These are phyloP conservation scores for Sinella curviseta DNA, from an alignment of 1,140 invertebrate species.

Conservation along the genomic window DNA sequence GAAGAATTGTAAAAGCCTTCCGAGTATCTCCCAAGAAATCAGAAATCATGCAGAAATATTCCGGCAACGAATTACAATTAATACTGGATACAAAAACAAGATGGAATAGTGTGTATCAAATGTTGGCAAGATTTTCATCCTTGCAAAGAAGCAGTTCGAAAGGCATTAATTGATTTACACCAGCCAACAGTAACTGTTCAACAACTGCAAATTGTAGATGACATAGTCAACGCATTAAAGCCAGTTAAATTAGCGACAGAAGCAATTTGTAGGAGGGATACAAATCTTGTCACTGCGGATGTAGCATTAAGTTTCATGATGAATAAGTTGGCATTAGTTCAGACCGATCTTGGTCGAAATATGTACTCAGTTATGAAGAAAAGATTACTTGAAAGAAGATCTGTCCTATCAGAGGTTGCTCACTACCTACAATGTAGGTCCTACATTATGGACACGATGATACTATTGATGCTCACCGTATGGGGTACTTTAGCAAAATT, in stretches of 20 bases:
- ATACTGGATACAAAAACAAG: neutral
- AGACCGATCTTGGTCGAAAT: too few relatives aligned
- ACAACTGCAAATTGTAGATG: neutral
- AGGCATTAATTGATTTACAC: neutral
- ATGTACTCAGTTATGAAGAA: too few relatives aligned
- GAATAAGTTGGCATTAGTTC: too few relatives aligned
- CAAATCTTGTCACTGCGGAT: neutral
- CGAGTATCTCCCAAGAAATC: neutral
- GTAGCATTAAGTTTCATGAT: neutral
- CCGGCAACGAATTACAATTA: neutral
- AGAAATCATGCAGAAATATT: neutral
- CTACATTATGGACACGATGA: too few relatives aligned
- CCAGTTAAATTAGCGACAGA: neutral
- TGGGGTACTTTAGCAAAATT: too few relatives aligned
- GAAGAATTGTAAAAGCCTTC: neutral
- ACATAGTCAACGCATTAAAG: neutral
- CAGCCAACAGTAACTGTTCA: neutral
- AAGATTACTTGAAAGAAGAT: too few relatives aligned
- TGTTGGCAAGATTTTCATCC: neutral
- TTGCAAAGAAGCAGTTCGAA: neutral
- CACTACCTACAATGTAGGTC: too few relatives aligned
- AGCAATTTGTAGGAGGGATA: neutral
- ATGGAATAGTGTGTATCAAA: neutral
- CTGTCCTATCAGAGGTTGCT: too few relatives aligned
- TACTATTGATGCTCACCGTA: too few relatives aligned